Evolutionary conservation across 2,797 vertebrate genomes (phyloP).

Genomic region (Falco cherrug): DNA sequence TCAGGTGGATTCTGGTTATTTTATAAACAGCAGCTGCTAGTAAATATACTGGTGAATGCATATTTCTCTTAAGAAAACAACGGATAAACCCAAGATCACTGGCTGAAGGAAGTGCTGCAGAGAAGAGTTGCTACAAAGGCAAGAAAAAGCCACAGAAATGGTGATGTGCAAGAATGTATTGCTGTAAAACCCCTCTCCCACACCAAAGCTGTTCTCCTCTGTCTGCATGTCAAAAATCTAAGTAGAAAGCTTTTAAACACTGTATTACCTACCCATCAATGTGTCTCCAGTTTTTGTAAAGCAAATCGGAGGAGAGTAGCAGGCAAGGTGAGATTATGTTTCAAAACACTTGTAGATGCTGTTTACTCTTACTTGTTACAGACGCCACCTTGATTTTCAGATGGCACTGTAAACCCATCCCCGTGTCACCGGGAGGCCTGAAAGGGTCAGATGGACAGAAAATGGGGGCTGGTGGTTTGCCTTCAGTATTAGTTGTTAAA

Average conservation of each 20-base stretch:
- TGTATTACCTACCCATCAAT: rapidly evolving
- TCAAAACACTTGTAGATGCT: no score
- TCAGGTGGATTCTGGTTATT: neutral
- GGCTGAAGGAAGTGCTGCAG: neutral
- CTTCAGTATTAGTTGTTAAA: neutral
- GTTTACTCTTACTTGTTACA: no score
- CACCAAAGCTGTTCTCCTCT: neutral
- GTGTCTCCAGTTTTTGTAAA: rapidly evolving
- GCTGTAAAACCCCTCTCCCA: neutral
- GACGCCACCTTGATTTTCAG: no score
- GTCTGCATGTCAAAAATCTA: neutral
- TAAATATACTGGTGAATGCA: neutral
- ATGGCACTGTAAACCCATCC: neutral
- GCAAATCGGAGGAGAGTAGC: neutral
- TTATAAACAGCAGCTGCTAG: neutral
- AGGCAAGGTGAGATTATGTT: rapidly evolving
- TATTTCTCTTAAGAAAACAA: neutral
- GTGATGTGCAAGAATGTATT: rapidly evolving
- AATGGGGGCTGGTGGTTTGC: rapidly evolving
- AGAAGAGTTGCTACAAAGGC: neutral
- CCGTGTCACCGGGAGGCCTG: rapidly evolving
- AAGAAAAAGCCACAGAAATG: neutral
- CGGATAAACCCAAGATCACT: neutral
- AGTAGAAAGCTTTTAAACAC: neutral
- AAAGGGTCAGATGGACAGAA: neutral